Base-by-base conservation (phyloP, 2,113 vertebrate genomes). In the Aptenodytes patagonicus region DNA sequence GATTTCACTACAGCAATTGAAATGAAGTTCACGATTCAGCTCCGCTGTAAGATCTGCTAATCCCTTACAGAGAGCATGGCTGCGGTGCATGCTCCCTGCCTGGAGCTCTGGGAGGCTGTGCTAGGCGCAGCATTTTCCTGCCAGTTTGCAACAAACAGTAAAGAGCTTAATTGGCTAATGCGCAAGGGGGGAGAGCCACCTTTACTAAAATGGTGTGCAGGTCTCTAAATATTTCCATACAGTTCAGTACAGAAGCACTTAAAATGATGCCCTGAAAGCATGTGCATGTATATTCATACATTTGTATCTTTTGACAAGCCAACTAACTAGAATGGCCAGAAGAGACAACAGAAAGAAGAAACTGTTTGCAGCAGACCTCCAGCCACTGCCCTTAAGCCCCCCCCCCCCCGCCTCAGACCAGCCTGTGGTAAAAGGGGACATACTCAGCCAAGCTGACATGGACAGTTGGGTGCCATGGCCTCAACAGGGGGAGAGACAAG, bases 251-350 rank as follows among this genome's bases (percentile, higher is more conserved):
- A 44, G 68, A 61, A 40, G 4, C 52, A 16, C 46, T 40, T 44
- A 4, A 55, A 81, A 51, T 2, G 40, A 16, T 46, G 40, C 61
- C 57, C 55, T 47, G 61, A 31, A 73, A 64, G 54, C 40, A 17
- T 17, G 4, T 5, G 21, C 54, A 19, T 5, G 4, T 46, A 9
- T 6, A 17, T 26, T 42, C 11, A 14, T 3, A 0, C 19, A 5
- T 12, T 31, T 25, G 1, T 17, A 31, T 1, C 47, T 17, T 29
- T 28, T 18, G 22, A 17, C 66, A 93, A 60, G n/a, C 34, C 61
- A 31, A 34, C 5, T n/a, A 31, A 44, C 32, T n/a, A 8, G 3
- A 20, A 36, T 8, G 29, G 49, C 52, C 38, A 21, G 52, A 68
- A 70, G 61, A 64, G 58, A 22, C 1, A 8, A 62, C 51, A n/a